phyloP scores from a whole-genome alignment of 2,797 vertebrate genomes.

The Gastrophryne carolinensis region DNA sequence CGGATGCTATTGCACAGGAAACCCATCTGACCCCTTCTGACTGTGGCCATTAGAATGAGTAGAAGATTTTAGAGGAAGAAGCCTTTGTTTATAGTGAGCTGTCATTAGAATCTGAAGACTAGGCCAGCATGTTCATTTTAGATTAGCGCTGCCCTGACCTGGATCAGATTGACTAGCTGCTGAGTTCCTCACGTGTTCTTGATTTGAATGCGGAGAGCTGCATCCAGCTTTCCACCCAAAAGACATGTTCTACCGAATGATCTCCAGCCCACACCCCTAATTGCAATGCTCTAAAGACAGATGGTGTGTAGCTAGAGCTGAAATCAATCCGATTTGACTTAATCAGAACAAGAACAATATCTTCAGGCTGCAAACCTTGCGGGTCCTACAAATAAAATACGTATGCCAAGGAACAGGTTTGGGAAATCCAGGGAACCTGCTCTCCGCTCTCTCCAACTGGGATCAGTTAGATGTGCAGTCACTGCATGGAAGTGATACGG shows the following conservation, averaged over 20 bases:
- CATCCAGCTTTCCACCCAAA: neutral
- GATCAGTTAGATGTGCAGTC: neutral
- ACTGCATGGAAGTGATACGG: constrained; percentile 6
- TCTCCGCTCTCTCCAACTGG: neutral
- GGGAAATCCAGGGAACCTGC: neutral
- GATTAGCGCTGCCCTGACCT: neutral
- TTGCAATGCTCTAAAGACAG: constrained; percentile 21
- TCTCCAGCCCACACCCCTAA: constrained; percentile 9
- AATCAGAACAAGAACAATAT: constrained; percentile 22
- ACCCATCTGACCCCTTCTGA: too few relatives aligned
- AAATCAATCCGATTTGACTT: constrained; percentile 36
- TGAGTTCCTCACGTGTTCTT: neutral
- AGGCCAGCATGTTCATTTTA: neutral
- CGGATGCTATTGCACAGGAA: too few relatives aligned
- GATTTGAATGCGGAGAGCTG: neutral
- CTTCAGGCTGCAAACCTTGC: constrained; percentile 23
- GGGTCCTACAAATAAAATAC: constrained; percentile 22
- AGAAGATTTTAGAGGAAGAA: neutral
- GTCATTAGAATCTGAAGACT: neutral
- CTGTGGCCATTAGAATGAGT: too few relatives aligned
- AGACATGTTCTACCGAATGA: constrained; percentile 7
- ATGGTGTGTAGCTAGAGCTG: constrained; percentile 17
- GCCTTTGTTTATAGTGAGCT: neutral
- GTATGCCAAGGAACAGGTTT: neutral
- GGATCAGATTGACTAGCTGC: neutral